These are phyloP conservation scores for Mus spicilegus DNA, from an alignment of 2,113 vertebrate species.

Conservation along the genomic window DNA sequence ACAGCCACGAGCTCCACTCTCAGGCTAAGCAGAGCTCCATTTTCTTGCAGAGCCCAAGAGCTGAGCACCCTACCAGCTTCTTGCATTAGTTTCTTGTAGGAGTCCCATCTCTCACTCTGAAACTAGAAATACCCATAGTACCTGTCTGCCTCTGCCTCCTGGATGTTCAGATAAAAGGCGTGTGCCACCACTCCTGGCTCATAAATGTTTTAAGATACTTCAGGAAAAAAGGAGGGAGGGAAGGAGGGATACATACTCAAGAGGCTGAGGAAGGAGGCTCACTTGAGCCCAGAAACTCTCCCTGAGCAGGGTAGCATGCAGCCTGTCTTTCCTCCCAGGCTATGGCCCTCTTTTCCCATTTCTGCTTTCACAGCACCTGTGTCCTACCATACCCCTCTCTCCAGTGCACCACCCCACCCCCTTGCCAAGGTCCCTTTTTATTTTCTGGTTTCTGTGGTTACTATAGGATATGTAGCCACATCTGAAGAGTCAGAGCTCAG, in stretches of 20 bases:
- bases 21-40: background rate
- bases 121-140: background rate
- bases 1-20: background rate
- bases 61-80: background rate
- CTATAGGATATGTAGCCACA: background rate
- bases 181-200: background rate
- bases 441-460: background rate
- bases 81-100: background rate
- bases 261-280: background rate
- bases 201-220: conserved; percentile 46
- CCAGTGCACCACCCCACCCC: background rate
- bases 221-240: background rate
- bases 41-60: background rate
- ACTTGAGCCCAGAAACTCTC: background rate
- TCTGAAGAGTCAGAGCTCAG: background rate
- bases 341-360: background rate
- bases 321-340: background rate
- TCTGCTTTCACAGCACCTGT: background rate
- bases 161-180: background rate
- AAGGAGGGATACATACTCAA: background rate
- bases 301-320: background rate
- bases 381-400: background rate
- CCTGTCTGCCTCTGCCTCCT: background rate
- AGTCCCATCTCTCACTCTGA: background rate
- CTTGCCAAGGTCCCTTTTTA: background rate